Conservation (phyloP, 2,888 invertebrate species). For the Chrysotoxum bicinctum region DNA sequence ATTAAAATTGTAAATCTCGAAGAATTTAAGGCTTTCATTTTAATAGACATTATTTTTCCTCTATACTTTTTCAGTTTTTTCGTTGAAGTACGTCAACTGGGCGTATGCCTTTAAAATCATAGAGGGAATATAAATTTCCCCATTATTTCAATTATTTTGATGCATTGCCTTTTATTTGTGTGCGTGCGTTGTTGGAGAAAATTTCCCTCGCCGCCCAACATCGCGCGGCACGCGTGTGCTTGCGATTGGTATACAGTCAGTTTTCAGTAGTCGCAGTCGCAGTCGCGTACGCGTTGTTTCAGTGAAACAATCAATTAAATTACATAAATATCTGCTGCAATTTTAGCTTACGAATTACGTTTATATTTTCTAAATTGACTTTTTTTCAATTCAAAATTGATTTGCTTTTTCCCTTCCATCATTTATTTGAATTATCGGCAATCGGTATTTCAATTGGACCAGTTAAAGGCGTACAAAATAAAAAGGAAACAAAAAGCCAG, state of each 20-base stretch:
- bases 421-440: slow-evolving; percentile 1
- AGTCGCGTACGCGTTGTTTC: background rate
- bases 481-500: background rate
- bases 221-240: slow-evolving; percentile 21
- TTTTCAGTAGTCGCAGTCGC: background rate
- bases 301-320: background rate
- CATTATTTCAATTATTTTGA: slow-evolving; percentile 17
- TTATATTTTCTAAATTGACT: slow-evolving; percentile 11
- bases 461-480: background rate
- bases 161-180: slow-evolving; percentile 3
- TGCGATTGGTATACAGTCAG: background rate
- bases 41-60: background rate
- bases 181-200: slow-evolving; percentile 39
- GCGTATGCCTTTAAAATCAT: slow-evolving; percentile 61
- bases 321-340: background rate
- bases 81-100: slow-evolving; percentile 64
- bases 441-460: slow-evolving; percentile 9
- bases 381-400: no score
- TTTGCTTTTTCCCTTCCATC: background rate
- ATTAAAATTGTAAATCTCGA: background rate
- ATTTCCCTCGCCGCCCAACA: slow-evolving; percentile 21
- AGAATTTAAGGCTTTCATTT: background rate
- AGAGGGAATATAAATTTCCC: slow-evolving; percentile 36
- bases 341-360: background rate
- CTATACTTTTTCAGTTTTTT: background rate